Evolutionary conservation across 1,140 invertebrate species (phyloP), one percentile per base, ranked within the genome.

Genomic region (Propsilocerus akamusi): DNA sequence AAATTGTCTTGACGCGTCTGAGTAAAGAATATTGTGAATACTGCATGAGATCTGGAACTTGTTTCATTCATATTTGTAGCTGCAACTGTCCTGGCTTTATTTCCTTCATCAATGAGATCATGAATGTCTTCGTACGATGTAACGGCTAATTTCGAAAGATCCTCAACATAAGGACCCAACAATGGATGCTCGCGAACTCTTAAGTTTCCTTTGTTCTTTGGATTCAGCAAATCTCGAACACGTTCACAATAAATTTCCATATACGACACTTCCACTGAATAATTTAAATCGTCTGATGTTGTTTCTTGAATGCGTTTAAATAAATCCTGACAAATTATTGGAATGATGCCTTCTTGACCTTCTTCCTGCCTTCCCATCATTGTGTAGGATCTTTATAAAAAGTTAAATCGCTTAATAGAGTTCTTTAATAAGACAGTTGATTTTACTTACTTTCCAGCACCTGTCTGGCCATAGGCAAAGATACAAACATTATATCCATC

Each of bases 11-110:
- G 78, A 53, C 80, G 76, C 57, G 88, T 85, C 69, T 98, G 96
- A 26, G 93, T 97, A 65, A 99, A 94, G 63, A 99, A 95, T 62
- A 99, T 97, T 2, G 96, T 99, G 69, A 99, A 99, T 3, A 99
- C 95, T 12, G 96, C 96, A 73, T 99, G 96, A 2, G 95, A 99
- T 57, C 96, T 78, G 52, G 90, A 95, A 55, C 92, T 97, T 0
- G 94, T 98, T 65, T 98, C 96, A 70, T 99, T 99, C 96, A 99
- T 99, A 68, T 99, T 99, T 2, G 96, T 99, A 5, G 95, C 94
- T 1, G 96, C 96, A 26, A 98, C 95, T 57, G 95, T 99, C 66
- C 96, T 92, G 5, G 86, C 85, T 67, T 88, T 89, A 58, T 90
- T 88, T 26, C 85, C 85, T 70, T 97, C 93, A 65, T 99, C 95